A percentile compares a stretch with the other conserved stretches of the same genome.
These are phyloP conservation scores for Caenorhabditis wallacei DNA, from an alignment of 2,888 invertebrate genomes.

Conservation along the genomic window DNA sequence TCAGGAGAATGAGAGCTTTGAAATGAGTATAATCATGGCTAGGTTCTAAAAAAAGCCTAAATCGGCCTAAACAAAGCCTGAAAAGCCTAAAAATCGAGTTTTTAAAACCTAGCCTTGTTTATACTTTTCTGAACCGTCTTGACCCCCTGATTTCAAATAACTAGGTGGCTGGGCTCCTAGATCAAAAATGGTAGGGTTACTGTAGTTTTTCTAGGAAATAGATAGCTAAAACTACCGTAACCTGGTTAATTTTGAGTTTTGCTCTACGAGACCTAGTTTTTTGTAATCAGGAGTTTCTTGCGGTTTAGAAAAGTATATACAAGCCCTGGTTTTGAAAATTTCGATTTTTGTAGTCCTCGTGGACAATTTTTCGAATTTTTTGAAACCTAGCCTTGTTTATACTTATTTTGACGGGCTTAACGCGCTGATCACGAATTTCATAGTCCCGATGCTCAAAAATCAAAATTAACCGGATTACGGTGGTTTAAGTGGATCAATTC, in stretches of 20 bases:
- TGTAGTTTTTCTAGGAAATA: no score
- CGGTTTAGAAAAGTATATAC: not conserved
- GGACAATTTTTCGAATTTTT: not conserved
- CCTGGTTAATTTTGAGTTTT: not conserved
- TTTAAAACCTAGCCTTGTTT: not conserved
- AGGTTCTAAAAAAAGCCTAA: no score
- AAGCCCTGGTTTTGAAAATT: not conserved
- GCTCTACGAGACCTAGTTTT: not conserved
- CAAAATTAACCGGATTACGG: no score
- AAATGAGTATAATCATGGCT: slow-evolving; percentile 1
- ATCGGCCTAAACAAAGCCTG: no score
- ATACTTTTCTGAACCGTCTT: not conserved
- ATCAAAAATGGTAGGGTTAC: no score
- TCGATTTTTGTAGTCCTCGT: not conserved
- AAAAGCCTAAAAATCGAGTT: not conserved
- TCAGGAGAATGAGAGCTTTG: no score
- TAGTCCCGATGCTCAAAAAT: no score
- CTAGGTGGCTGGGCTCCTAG: no score
- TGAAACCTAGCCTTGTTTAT: not conserved
- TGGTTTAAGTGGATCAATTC: no score
- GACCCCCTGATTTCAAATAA: not conserved
- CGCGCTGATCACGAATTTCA: no score
- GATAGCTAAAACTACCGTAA: not conserved
- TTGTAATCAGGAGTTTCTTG: not conserved
- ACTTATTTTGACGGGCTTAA: no score